Evolutionary conservation across 2,888 invertebrate genomes (phyloP).

Genomic region (Hirtodrosophila duncani): DNA sequence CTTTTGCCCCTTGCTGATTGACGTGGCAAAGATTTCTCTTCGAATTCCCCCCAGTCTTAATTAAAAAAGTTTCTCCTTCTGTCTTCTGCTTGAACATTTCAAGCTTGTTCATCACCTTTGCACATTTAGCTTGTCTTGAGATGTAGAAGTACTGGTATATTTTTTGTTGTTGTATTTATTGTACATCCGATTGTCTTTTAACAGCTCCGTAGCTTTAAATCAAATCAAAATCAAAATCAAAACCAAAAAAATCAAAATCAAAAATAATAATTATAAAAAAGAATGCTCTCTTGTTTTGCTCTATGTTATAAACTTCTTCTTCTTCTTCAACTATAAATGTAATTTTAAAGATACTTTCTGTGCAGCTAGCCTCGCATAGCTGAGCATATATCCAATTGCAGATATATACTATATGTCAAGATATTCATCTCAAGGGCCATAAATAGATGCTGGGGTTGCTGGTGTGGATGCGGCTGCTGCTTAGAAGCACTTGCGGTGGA

Average conservation of each 20-base stretch:
- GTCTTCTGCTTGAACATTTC: neutral
- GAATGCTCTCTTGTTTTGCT: conserved; percentile 43
- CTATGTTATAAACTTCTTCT: conserved; percentile 38
- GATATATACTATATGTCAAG: conserved; percentile 41
- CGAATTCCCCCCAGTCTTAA: conserved; percentile 41
- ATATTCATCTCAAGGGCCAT: too few relatives aligned
- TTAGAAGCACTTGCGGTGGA: conserved; percentile 99
- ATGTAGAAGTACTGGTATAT: conserved; percentile 17
- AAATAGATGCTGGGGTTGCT: conserved; percentile 18
- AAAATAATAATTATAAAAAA: conserved; percentile 50
- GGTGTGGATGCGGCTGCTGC: conserved; percentile 12
- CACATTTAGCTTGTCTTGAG: too few relatives aligned
- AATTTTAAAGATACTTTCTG: conserved; percentile 71
- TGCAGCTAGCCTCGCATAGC: conserved; percentile 32
- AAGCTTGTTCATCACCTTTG: neutral
- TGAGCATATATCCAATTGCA: conserved; percentile 47
- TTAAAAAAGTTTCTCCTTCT: conserved; percentile 59
- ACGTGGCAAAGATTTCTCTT: conserved; percentile 42
- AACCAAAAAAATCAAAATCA: conserved; percentile 35
- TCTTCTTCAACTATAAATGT: conserved; percentile 69
- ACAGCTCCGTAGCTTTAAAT: conserved; percentile 47
- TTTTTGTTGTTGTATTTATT: conserved; percentile 42
- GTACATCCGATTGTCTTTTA: conserved; percentile 25
- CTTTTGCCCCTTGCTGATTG: conserved; percentile 56
- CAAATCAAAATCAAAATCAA: conserved; percentile 43